Conservation (phyloP, 2,797 vertebrate genomes). For the Rhabdophis nuchalis region DNA sequence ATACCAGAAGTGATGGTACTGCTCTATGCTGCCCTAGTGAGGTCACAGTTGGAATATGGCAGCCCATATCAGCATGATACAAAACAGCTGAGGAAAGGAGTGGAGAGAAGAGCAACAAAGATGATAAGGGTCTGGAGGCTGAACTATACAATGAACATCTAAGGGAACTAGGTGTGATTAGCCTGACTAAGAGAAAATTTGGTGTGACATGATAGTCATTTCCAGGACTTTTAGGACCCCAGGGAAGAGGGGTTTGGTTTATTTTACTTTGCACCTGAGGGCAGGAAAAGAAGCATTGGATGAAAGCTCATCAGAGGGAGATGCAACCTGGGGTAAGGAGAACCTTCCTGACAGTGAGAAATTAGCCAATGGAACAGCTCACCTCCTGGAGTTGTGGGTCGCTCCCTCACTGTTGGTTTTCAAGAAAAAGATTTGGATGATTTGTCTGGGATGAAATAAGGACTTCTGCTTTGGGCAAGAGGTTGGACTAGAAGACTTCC, state of each 20-base stretch:
- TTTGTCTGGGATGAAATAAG: neutral
- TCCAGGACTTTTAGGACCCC: neutral
- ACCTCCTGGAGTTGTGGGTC: neutral
- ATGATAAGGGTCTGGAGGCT: neutral
- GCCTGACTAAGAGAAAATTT: neutral
- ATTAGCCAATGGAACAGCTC: neutral
- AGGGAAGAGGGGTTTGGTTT: neutral
- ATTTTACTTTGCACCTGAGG: neutral
- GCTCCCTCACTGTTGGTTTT: neutral
- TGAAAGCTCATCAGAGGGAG: neutral
- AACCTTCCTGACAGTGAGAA: neutral
- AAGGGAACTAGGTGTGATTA: neutral
- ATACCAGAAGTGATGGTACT: neutral
- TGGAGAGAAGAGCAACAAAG: neutral
- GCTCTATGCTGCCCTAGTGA: neutral
- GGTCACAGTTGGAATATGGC: neutral
- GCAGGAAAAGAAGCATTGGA: neutral
- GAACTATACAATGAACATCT: neutral
- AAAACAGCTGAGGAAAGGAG: neutral
- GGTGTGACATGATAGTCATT: neutral
- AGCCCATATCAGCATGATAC: neutral
- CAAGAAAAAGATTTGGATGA: neutral
- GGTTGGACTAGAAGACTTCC: neutral
- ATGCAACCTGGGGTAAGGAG: neutral
- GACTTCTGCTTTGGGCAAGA: neutral